Conservation (phyloP, 2,888 invertebrate genomes). For the Marasmarcha lunaedactyla region DNA sequence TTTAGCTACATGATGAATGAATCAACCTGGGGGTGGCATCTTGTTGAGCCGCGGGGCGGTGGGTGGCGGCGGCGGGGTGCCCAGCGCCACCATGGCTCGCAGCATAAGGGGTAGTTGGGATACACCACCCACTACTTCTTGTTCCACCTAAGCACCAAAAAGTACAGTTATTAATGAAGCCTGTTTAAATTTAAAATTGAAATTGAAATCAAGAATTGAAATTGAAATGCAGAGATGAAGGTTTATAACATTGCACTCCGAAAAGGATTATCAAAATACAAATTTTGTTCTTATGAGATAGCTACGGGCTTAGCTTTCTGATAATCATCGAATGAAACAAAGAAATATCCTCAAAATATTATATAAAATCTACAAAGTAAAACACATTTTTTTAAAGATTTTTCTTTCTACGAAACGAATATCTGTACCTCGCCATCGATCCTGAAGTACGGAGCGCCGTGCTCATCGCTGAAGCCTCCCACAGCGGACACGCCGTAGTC, state of each 20-base stretch:
- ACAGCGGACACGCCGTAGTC: constrained; percentile 58
- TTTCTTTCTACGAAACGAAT: too few species aligned
- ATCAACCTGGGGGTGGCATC: constrained; percentile 44
- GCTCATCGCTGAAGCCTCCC: constrained; percentile 59
- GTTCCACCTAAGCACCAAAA: constrained; percentile 38
- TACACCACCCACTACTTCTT: constrained; percentile 71
- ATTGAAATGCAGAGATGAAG: too few species aligned
- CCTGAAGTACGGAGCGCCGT: constrained; percentile 59
- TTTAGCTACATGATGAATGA: too few species aligned
- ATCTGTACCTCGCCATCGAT: constrained; percentile 59
- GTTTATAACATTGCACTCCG: too few species aligned
- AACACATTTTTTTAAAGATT: too few species aligned
- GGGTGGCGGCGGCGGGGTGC: constrained; percentile 46
- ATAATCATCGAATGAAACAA: too few species aligned
- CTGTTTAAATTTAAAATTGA: neutral
- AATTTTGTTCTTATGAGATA: too few species aligned
- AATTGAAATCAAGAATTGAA: too few species aligned
- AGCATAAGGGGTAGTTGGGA: constrained; percentile 83
- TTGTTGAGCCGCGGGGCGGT: constrained; percentile 52
- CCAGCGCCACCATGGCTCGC: constrained; percentile 84
- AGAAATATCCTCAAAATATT: too few species aligned
- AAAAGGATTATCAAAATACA: neutral
- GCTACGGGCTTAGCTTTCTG: too few species aligned
- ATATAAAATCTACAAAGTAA: too few species aligned
- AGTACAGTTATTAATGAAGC: constrained; percentile 4